A percentile compares a stretch with the other conserved stretches of the same genome.
These are phyloP conservation scores for Hetaerina titia DNA, from an alignment of 2,888 invertebrate genomes.

Conservation along the genomic window DNA sequence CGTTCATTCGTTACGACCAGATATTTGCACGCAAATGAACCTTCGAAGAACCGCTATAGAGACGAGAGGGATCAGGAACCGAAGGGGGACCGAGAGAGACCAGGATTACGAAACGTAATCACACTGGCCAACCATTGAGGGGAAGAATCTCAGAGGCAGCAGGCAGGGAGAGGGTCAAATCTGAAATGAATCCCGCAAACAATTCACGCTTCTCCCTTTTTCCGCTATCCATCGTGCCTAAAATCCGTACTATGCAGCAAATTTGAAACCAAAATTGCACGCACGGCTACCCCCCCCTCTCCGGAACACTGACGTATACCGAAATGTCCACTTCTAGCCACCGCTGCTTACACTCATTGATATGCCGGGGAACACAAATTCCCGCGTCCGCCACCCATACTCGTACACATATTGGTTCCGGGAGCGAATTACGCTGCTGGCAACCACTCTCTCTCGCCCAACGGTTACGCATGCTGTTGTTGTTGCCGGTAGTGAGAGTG, in stretches of 20 bases:
- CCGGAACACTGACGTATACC: not conserved
- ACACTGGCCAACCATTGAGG: not conserved
- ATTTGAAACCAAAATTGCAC: conserved; percentile 10
- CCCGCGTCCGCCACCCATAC: not conserved
- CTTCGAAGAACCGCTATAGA: not conserved
- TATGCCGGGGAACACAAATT: not conserved
- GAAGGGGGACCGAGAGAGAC: not conserved
- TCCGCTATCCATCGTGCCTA: not conserved
- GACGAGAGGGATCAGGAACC: not conserved
- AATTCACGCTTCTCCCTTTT: not conserved
- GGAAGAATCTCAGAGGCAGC: not conserved
- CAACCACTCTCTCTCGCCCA: not conserved
- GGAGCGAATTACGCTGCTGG: not conserved
- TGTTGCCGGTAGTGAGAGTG: not conserved
- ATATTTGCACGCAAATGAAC: not conserved
- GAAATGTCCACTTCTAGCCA: not conserved
- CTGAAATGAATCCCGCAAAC: not conserved
- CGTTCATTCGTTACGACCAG: not conserved
- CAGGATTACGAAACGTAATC: conserved; percentile 14
- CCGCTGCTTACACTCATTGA: not conserved
- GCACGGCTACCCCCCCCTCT: not conserved
- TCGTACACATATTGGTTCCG: not conserved
- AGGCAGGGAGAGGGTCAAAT: not conserved
- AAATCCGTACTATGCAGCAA: not conserved
- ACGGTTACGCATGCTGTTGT: not conserved